These are phyloP conservation scores for Struthidea cinerea DNA, from an alignment of 2,113 vertebrate species.

Conservation along the genomic window DNA sequence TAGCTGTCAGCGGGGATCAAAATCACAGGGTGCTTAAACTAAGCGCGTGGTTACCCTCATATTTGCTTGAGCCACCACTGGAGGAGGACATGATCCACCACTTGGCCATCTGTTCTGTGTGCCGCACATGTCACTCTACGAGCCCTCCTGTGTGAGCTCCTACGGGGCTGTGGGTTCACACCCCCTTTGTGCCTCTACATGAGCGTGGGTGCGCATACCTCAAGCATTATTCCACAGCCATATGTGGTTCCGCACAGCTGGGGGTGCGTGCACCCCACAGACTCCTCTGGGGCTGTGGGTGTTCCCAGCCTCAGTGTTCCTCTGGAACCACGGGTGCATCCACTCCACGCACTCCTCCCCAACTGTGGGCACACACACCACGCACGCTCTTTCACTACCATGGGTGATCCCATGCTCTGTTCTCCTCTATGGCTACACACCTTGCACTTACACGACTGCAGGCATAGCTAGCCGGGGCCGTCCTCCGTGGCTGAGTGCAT, in stretches of 20 bases:
- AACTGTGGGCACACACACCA: neutral
- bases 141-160: neutral
- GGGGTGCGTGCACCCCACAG: neutral
- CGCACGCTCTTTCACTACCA: fast-evolving
- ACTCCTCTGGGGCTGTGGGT: neutral
- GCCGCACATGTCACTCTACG: neutral
- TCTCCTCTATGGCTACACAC: neutral
- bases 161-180: fast-evolving
- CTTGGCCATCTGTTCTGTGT: slow-evolving; percentile 27
- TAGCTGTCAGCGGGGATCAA: slow-evolving; percentile 42
- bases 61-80: slow-evolving; percentile 21
- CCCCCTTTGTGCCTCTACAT: neutral
- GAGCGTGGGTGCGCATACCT: fast-evolving
- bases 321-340: no score
- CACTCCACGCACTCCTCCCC: neutral
- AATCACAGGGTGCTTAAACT: slow-evolving; percentile 23
- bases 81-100: slow-evolving; percentile 30
- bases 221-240: fast-evolving
- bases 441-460: fast-evolving
- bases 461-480: fast-evolving
- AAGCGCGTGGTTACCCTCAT: neutral
- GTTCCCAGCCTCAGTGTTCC: neutral
- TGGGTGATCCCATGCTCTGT: neutral
- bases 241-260: neutral
- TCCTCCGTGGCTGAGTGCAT: neutral